Evolutionary conservation across 2,113 vertebrate species (phyloP).

Genomic region (Vireo altiloquus): DNA sequence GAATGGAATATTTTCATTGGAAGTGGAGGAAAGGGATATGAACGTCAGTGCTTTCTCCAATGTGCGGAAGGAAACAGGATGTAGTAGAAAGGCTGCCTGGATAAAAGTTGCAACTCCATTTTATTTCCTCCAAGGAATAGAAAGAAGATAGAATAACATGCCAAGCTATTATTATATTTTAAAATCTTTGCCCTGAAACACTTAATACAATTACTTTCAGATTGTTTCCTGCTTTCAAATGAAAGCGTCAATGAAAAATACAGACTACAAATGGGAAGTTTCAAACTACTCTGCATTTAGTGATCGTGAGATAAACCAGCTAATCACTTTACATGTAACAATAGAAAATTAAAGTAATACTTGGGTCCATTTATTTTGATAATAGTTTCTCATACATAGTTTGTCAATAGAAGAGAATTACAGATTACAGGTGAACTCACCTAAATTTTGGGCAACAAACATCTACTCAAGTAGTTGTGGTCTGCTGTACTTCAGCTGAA

Average conservation of each 20-base stretch:
- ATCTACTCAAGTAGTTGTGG: neutral
- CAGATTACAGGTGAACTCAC: neutral
- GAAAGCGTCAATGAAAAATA: conserved; percentile 32
- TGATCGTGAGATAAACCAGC: conserved; percentile 26
- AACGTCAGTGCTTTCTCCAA: neutral
- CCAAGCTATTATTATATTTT: conserved; percentile 40
- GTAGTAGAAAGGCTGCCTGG: conserved; percentile 45
- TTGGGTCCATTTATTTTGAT: neutral
- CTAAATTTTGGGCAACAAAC: neutral
- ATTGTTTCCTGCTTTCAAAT: conserved; percentile 64
- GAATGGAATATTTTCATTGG: neutral
- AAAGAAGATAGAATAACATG: conserved; percentile 23
- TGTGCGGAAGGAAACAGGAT: conserved; percentile 63
- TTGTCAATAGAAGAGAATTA: neutral
- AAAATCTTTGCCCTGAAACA: conserved; percentile 43
- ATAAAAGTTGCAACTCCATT: conserved; percentile 26
- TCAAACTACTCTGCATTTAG: neutral
- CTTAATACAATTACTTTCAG: conserved; percentile 33
- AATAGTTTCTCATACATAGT: neutral
- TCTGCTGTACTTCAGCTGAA: neutral
- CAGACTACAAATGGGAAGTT: neutral
- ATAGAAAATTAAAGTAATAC: neutral
- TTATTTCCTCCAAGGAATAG: conserved; percentile 44
- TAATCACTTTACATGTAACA: neutral
- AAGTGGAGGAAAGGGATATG: neutral